Conservation (phyloP, 1,140 invertebrate species). For the Diorhabda sublineata region DNA sequence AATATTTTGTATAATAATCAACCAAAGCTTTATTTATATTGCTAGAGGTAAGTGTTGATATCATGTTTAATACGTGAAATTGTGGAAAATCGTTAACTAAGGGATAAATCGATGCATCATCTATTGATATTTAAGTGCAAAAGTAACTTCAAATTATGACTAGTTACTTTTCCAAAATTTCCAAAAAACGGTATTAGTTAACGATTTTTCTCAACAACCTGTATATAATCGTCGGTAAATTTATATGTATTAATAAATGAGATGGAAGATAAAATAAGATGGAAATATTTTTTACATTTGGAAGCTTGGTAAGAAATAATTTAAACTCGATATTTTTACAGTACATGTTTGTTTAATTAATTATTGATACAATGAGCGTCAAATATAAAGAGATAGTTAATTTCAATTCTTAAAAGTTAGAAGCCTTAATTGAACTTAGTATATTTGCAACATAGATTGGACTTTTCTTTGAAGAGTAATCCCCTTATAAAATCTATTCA, state of each 20-base stretch:
- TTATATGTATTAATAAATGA: background rate
- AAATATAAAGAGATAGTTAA: background rate
- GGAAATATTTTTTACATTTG: slow-evolving; percentile 19
- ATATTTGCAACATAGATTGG: too few relatives aligned
- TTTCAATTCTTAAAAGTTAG: too few relatives aligned
- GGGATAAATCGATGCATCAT: background rate
- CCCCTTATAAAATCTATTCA: too few relatives aligned
- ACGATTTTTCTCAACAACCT: background rate
- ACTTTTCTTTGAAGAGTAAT: too few relatives aligned
- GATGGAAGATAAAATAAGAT: slow-evolving; percentile 10
- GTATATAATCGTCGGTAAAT: background rate
- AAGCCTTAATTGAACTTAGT: too few relatives aligned
- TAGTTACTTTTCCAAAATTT: too few relatives aligned
- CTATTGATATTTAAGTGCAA: background rate
- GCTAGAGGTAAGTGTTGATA: slow-evolving; percentile 18
- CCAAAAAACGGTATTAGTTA: background rate
- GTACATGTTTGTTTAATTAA: background rate
- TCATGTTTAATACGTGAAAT: background rate
- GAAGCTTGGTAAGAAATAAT: slow-evolving; percentile 10
- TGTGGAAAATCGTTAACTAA: background rate
- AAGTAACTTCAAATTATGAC: background rate
- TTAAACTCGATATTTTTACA: slow-evolving; percentile 11
- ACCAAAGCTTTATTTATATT: slow-evolving; percentile 43
- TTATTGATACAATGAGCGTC: background rate
- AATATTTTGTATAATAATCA: slow-evolving; percentile 24